Percentiles rank a stretch among this genome's conserved stretches.
Conservation (phyloP, 2,797 vertebrate genomes). For the Ispidina lecontei region DNA sequence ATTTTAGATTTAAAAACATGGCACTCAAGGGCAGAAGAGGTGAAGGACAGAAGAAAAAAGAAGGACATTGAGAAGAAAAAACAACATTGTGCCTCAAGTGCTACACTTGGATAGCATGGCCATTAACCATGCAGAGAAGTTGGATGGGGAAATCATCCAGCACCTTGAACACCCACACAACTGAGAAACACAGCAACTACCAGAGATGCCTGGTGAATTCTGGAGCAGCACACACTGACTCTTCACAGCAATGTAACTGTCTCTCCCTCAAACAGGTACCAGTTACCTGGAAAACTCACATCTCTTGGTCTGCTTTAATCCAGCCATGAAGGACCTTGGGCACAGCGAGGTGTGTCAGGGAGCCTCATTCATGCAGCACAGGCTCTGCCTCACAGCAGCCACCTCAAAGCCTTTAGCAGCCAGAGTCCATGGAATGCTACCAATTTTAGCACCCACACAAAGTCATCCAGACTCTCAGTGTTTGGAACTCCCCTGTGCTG, state of each 20-base stretch:
- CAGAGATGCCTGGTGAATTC: neutral
- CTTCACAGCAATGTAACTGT: neutral
- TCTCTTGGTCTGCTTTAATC: neutral
- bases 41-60: neutral
- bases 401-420: neutral
- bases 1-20: neutral
- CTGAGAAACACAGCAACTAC: neutral
- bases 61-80: neutral
- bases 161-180: neutral
- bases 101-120: fast-evolving
- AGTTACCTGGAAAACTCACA: fast-evolving
- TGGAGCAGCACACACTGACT: neutral
- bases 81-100: neutral
- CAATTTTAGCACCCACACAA: neutral
- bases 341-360: fast-evolving
- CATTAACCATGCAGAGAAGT: neutral
- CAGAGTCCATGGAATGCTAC: fast-evolving
- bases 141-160: neutral
- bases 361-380: neutral
- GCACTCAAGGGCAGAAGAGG: neutral
- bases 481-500: neutral
- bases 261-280: neutral
- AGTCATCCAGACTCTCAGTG: fast-evolving
- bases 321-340: neutral
- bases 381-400: fast-evolving